Base-by-base conservation (phyloP, 1,140 invertebrate genomes). In the Gryllus bimaculatus region DNA sequence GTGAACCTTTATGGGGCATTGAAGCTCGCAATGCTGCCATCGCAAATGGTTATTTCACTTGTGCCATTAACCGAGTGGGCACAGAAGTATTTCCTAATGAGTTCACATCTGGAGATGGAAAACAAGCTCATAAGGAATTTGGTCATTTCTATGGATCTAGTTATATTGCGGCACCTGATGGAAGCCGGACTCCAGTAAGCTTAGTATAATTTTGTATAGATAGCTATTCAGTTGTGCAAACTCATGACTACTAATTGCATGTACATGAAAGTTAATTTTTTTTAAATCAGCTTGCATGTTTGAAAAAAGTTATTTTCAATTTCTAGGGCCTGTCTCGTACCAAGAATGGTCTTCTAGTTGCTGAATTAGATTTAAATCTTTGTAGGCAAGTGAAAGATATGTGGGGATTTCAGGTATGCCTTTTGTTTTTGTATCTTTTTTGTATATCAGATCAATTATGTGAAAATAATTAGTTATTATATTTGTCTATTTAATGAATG, bases 91-190 rank as follows among this genome's bases (percentile, higher is more conserved):
- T 95, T 84, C 93, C 93, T 0, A 94, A 96, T 86, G 96, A 96
- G 84, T 99, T 99, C 84, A 98, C 96, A 12, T 98, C 96, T 4
- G 98, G 77, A 21, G 95, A 99, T 90, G 95, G 95, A 0, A 91
- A 93, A 82, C 91, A 93, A 82, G 95, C 97, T 4, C 97, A 99
- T 84, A 94, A 93, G 83, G 92, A 96, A 79, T 98, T 99, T 86
- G 98, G 98, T 0, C 95, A 97, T 85, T 99, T 99, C 86, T 99
- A 98, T 88, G 98, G 97, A 0, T 98, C 97, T 0, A 96, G 94
- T 82, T 99, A 99, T 87, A 89, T 98, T 0, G 92, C 97, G 74
- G 95, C 93, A 18, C 98, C 98, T 0, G 95, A 99, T 90, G 98
- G 97, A 1, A 90, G 90, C 48, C 89, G 98, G 84, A 98, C 96